phyloP scores from a whole-genome alignment of 2,797 vertebrate genomes.

The Centroberyx gerrardi region DNA sequence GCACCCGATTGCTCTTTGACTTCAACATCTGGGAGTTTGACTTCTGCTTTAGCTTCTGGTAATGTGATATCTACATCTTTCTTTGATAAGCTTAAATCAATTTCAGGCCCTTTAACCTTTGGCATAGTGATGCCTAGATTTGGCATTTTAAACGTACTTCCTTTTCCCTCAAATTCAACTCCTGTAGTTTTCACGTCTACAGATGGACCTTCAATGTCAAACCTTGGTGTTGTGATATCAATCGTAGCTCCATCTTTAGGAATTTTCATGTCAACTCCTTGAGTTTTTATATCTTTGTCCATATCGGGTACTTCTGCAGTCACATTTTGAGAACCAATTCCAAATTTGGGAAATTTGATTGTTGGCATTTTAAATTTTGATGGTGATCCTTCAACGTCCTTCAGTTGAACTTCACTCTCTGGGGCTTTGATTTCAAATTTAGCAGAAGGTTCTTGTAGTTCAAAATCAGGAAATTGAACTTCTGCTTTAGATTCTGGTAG shows the following conservation, averaged over 20 bases:
- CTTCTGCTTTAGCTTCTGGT: slow-evolving; percentile 26
- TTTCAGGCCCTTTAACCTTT: slow-evolving; percentile 37
- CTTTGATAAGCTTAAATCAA: slow-evolving; percentile 41
- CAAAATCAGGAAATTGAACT: slow-evolving; percentile 8
- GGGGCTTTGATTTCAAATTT: neutral
- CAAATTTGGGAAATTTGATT: slow-evolving; percentile 49
- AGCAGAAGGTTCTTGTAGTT: neutral
- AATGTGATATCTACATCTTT: slow-evolving; percentile 61
- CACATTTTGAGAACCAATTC: neutral
- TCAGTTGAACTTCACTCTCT: slow-evolving; percentile 8
- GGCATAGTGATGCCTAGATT: slow-evolving; percentile 50
- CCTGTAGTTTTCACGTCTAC: slow-evolving; percentile 2
- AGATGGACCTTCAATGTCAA: neutral
- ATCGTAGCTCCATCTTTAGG: neutral
- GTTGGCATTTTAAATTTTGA: slow-evolving; percentile 52
- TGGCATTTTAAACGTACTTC: slow-evolving; percentile 62
- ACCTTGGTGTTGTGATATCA: neutral
- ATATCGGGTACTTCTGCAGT: slow-evolving; percentile 15
- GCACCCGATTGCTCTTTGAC: slow-evolving; percentile 6
- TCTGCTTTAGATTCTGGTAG: slow-evolving; percentile 28
- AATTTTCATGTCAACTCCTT: slow-evolving; percentile 12
- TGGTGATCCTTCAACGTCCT: slow-evolving; percentile 14
- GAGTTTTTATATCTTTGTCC: slow-evolving; percentile 37
- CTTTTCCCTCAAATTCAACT: slow-evolving; percentile 20
- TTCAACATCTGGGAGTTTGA: slow-evolving; percentile 12